These are phyloP conservation scores for Dryococelus australis DNA, from an alignment of 2,888 invertebrate species.

Conservation along the genomic window DNA sequence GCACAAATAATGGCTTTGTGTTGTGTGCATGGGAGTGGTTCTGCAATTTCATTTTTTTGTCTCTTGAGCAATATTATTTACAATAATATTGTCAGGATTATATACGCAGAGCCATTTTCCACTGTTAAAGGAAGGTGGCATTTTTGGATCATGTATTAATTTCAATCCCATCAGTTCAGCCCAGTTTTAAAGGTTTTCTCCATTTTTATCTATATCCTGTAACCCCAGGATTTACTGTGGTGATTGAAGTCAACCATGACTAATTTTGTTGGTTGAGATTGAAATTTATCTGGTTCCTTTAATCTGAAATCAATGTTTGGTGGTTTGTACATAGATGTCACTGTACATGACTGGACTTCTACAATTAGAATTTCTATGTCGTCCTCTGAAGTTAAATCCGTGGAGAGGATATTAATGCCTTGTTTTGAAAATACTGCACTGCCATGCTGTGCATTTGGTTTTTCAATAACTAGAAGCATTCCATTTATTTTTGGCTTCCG, in stretches of 20 bases:
- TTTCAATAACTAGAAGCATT: too few relatives aligned
- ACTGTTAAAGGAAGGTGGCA: constrained; percentile 38
- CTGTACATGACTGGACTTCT: too few relatives aligned
- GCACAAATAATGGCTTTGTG: constrained; percentile 31
- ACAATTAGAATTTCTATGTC: too few relatives aligned
- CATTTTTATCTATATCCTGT: constrained; percentile 26
- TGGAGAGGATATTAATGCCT: constrained; percentile 34
- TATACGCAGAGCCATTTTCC: background rate
- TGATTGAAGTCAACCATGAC: constrained; percentile 41
- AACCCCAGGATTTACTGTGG: constrained; percentile 40
- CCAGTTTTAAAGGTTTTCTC: constrained; percentile 31
- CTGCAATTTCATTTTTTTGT: background rate
- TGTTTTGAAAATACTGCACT: too few relatives aligned
- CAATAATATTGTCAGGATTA: background rate
- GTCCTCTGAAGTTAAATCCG: background rate
- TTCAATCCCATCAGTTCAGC: constrained; percentile 34
- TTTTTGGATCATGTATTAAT: constrained; percentile 34
- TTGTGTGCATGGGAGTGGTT: constrained; percentile 33
- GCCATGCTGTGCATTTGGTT: too few relatives aligned
- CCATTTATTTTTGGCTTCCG: too few relatives aligned
- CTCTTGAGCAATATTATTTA: background rate
- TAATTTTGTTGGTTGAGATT: constrained; percentile 24
- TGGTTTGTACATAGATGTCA: too few relatives aligned
- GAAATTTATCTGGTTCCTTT: constrained; percentile 33
- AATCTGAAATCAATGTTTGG: constrained; percentile 25